A percentile compares a stretch with the other conserved stretches of the same genome.
Conservation (phyloP, 2,888 invertebrate genomes). For the Pardosa pseudoannulata region DNA sequence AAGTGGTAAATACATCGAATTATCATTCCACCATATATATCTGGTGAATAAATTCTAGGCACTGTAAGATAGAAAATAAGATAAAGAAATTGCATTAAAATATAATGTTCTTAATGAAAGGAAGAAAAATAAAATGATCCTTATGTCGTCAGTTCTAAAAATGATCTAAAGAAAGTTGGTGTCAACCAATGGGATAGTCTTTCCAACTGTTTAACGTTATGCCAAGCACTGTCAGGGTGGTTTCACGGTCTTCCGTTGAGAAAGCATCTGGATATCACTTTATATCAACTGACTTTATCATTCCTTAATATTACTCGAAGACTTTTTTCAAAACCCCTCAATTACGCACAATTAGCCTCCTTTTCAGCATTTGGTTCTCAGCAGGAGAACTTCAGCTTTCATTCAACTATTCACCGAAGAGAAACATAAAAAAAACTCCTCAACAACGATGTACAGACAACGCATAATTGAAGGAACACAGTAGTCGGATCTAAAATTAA, state of each 20-base stretch:
- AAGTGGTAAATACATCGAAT: too few species aligned
- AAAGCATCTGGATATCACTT: conserved; percentile 1
- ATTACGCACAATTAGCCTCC: conserved; percentile 13
- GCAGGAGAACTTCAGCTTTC: conserved; percentile 31
- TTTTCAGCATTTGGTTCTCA: conserved; percentile 31
- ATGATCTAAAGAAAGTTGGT: too few species aligned
- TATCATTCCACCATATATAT: too few species aligned
- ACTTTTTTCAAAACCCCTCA: background rate
- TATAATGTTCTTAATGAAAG: too few species aligned
- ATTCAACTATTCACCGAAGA: conserved; percentile 12
- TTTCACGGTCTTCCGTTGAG: background rate
- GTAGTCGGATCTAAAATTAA: conserved; percentile 70
- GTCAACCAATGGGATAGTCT: too few species aligned
- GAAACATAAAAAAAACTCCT: conserved; percentile 12
- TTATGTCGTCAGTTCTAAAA: too few species aligned
- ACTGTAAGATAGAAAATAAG: too few species aligned
- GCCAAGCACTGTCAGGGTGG: background rate
- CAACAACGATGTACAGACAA: conserved; percentile 47
- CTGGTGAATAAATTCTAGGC: too few species aligned
- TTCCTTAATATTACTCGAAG: background rate
- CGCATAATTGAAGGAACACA: conserved; percentile 66
- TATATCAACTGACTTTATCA: background rate
- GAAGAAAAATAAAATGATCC: too few species aligned
- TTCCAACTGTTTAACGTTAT: background rate
- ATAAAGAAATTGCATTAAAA: too few species aligned